phyloP scores from a whole-genome alignment of 2,888 invertebrate species.

The Leptogaster cylindrica region DNA sequence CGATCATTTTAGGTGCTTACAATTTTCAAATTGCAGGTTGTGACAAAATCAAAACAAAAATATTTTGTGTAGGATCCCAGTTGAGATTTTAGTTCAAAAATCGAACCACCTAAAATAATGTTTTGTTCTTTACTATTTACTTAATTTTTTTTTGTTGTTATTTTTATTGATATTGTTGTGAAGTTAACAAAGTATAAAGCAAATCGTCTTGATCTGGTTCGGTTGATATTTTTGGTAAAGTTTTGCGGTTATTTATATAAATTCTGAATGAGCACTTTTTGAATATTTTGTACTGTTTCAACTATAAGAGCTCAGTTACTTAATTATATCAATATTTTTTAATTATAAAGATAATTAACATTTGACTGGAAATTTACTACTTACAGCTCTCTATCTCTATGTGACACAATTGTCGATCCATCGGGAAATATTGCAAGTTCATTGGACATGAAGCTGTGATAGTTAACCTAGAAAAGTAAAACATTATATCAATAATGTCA shows the following conservation, averaged over 20 bases:
- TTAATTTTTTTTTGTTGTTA: not conserved
- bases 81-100: conserved; percentile 4
- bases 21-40: conserved; percentile 42
- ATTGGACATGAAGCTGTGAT: conserved; percentile 95
- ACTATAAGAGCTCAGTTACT: conserved; percentile 27
- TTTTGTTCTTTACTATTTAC: not conserved
- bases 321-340: conserved; percentile 24
- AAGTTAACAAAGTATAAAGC: too few species aligned
- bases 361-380: conserved; percentile 63
- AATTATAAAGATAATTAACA: conserved; percentile 7
- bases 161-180: too few species aligned
- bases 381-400: conserved; percentile 98
- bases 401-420: conserved; percentile 93
- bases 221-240: not conserved
- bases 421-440: conserved; percentile 95
- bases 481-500: too few species aligned
- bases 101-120: conserved; percentile 27
- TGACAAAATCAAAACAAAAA: conserved; percentile 3
- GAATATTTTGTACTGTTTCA: conserved; percentile 21
- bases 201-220: too few species aligned
- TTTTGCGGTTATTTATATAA: conserved; percentile 41
- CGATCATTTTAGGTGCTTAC: conserved; percentile 15
- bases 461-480: conserved; percentile 76
- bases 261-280: conserved; percentile 47
- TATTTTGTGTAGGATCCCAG: conserved; percentile 22